Evolutionary conservation across 30 jellyfish, hydroid and myxozoan genomes (phyloP).

Genomic region (Haliclystus octoradiatus): DNA sequence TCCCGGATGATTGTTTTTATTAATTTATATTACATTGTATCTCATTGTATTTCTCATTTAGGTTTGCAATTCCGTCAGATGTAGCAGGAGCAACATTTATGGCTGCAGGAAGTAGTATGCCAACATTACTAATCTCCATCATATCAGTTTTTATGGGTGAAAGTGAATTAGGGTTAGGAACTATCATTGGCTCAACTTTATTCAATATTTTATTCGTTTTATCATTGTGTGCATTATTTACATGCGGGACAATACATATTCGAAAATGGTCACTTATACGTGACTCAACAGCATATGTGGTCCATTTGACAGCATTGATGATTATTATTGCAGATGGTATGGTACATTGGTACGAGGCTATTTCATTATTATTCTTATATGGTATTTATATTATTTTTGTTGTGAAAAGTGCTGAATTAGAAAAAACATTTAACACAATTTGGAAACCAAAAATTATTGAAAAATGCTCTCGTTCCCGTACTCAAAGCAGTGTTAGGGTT

Average conservation of each 20-base stretch:
- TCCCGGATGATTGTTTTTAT: no score
- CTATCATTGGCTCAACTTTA: constrained; percentile 13
- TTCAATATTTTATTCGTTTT: constrained; percentile 9
- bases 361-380: background rate
- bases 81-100: constrained; percentile 19
- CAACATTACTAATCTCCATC: constrained; percentile 8
- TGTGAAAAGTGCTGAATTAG: background rate
- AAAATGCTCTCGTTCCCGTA: background rate
- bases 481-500: background rate
- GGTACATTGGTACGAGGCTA: constrained; percentile 18
- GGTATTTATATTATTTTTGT: background rate
- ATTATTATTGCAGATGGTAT: constrained; percentile 1
- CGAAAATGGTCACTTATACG: constrained; percentile 7
- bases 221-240: background rate
- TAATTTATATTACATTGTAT: no score
- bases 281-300: constrained; percentile 3
- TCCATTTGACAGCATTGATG: background rate
- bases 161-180: constrained; percentile 7
- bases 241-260: background rate
- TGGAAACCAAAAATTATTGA: no score
- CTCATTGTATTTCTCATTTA: no score
- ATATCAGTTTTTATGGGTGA: constrained; percentile 11
- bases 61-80: constrained; percentile 5
- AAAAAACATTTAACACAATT: background rate
- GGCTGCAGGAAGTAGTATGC: constrained; percentile 25